These are phyloP conservation scores for Otis tarda DNA, from an alignment of 2,113 vertebrate genomes.

Conservation along the genomic window DNA sequence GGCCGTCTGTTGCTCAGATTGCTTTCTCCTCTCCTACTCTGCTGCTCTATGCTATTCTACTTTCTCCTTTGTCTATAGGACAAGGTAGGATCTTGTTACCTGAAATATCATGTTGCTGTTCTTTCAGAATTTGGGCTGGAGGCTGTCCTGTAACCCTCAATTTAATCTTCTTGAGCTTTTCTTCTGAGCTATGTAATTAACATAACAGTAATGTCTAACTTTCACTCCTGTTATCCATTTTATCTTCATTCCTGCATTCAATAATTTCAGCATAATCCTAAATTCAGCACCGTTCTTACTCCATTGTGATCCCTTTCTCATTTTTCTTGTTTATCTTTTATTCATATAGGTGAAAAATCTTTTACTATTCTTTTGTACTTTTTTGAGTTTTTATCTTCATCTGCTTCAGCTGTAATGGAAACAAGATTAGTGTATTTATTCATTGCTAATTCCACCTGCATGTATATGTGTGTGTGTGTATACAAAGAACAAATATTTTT, in stretches of 20 bases:
- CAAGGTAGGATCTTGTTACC: neutral
- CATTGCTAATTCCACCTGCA: neutral
- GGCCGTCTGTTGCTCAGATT: neutral
- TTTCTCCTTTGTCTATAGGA: neutral
- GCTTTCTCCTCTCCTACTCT: neutral
- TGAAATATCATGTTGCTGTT: neutral
- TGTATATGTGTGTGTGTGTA: neutral
- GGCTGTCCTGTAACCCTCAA: neutral
- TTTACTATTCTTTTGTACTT: neutral
- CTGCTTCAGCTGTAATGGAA: neutral
- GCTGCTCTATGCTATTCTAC: neutral
- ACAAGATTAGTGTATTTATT: neutral
- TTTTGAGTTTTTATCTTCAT: neutral
- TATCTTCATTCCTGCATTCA: neutral
- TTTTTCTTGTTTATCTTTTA: neutral
- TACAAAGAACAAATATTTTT: neutral
- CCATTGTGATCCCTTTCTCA: neutral
- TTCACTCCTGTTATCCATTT: neutral
- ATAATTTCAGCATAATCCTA: neutral
- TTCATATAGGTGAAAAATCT: neutral
- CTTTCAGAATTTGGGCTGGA: neutral
- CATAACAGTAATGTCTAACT: neutral
- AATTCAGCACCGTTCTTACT: neutral
- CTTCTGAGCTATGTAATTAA: neutral
- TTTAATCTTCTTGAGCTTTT: neutral